Base-by-base conservation (phyloP, 2,113 vertebrate genomes). In the Cairina moschata region DNA sequence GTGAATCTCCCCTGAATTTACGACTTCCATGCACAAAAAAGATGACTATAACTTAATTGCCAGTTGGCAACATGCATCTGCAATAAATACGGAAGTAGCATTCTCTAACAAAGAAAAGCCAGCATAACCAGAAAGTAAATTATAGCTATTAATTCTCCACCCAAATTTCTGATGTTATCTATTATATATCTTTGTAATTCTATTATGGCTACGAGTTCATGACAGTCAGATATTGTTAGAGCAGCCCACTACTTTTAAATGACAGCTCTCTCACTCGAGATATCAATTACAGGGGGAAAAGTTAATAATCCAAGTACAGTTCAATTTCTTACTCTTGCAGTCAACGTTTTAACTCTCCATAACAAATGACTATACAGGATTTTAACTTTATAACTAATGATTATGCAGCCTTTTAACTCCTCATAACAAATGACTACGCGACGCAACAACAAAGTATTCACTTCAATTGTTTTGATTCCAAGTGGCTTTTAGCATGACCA, bases 81-180 rank as follows among this genome's bases (percentile, higher is more conserved):
- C 73, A 65, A 68, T 86, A 91, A 75, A 84, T 81, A 90, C 14
- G 52, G 52, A 82, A 77, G 62, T 17, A 66, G 8, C 55, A 40
- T 67, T 81, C 88, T 63, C 77, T 75, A 76, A 75, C 55, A 86
- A 80, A 50, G 46, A 91, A 90, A 92, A 86, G 36, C 59, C 59
- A 85, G 50, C n/a, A 66, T 66, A 91, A 85, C n/a, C 31, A 58
- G 40, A 75, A 92, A 91, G 67, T 16, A 95, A 94, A 90, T 89
- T 72, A 90, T 4, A 74, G 63, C 58, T 92, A 94, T 91, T 85
- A 91, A 96, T 85, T 89, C 67, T 23, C 44, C 26, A 75, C 21
- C 74, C 31, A 85, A 74, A 83, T 83, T 95, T 96, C 50, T 85
- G 31, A 66, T 13, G 4, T 76, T 80, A 93, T 66, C 31, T 25